phyloP scores from a whole-genome alignment of 2,888 invertebrate species.

The Gasteruption jaculator region DNA sequence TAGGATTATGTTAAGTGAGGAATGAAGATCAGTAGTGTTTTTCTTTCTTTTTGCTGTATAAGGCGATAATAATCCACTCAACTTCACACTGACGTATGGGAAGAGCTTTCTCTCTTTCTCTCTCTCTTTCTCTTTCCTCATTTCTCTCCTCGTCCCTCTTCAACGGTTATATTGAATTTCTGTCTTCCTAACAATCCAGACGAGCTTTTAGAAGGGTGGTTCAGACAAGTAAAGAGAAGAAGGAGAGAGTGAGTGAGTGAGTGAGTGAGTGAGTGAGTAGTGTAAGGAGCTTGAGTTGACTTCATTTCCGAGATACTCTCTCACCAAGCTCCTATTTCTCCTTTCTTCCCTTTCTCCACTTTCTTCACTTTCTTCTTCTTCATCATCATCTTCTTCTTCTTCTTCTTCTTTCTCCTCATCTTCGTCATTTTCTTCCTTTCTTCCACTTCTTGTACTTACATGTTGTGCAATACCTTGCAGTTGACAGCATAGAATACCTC shows the following conservation, averaged over 20 bases:
- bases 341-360: slow-evolving; percentile 2
- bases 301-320: slow-evolving; percentile 26
- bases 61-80: no score
- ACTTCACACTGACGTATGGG: no score
- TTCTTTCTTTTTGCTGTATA: no score
- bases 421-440: slow-evolving; percentile 7
- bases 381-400: slow-evolving; percentile 5
- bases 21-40: no score
- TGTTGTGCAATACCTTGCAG: not conserved
- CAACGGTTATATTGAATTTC: slow-evolving; percentile 35
- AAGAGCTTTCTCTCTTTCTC: slow-evolving; percentile 3
- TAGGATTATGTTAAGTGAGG: no score
- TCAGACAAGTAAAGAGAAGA: slow-evolving; percentile 3
- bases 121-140: slow-evolving; percentile 5
- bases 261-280: not conserved
- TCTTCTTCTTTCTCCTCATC: not conserved
- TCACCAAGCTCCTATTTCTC: not conserved
- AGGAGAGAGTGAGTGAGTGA: slow-evolving; percentile 7
- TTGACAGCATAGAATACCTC: no score
- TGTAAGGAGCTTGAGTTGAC: slow-evolving; percentile 19
- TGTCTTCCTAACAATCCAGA: slow-evolving; percentile 28
- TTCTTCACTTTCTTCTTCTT: not conserved
- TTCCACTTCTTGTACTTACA: not conserved
- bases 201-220: slow-evolving; percentile 27
- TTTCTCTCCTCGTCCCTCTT: not conserved